A percentile compares a stretch with the other conserved stretches of the same genome.
Evolutionary conservation across 2,888 invertebrate species (phyloP).

Genomic region (Dichetophora obliterata): DNA sequence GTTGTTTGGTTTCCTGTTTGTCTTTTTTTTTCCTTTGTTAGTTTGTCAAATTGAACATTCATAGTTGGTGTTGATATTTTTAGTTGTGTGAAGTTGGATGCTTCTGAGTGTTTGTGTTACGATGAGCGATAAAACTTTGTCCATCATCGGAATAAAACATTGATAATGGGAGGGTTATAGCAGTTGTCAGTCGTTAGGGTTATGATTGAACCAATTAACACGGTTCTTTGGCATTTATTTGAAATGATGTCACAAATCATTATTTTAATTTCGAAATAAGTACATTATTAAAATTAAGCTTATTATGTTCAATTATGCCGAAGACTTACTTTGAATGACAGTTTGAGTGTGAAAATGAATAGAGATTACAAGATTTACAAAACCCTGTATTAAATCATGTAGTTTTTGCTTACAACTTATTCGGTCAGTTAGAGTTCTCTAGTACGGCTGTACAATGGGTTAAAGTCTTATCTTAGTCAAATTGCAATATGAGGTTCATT

Average conservation of each 20-base stretch:
- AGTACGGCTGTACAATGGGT: too few relatives aligned
- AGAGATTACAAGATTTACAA: too few relatives aligned
- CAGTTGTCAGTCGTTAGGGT: neutral
- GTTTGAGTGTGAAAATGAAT: too few relatives aligned
- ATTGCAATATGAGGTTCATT: too few relatives aligned
- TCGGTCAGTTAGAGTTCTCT: too few relatives aligned
- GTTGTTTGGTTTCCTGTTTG: neutral
- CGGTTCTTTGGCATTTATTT: conserved; percentile 58
- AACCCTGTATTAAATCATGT: too few relatives aligned
- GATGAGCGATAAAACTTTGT: conserved; percentile 27
- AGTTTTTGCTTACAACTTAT: too few relatives aligned
- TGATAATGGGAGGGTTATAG: conserved; percentile 2
- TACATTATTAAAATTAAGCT: conserved; percentile 8
- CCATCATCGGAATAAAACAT: conserved; percentile 18
- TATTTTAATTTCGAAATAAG: neutral
- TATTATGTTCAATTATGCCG: too few relatives aligned
- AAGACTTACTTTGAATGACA: too few relatives aligned
- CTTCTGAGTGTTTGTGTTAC: neutral
- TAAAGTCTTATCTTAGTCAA: too few relatives aligned
- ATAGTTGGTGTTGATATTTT: neutral
- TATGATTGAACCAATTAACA: conserved; percentile 23
- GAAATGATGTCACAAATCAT: conserved; percentile 56
- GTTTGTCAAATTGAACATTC: conserved; percentile 2
- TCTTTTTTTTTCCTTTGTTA: neutral
- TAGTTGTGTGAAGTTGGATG: neutral